Base-by-base conservation (phyloP, 2,113 vertebrate species). In the Micronisus gabar region DNA sequence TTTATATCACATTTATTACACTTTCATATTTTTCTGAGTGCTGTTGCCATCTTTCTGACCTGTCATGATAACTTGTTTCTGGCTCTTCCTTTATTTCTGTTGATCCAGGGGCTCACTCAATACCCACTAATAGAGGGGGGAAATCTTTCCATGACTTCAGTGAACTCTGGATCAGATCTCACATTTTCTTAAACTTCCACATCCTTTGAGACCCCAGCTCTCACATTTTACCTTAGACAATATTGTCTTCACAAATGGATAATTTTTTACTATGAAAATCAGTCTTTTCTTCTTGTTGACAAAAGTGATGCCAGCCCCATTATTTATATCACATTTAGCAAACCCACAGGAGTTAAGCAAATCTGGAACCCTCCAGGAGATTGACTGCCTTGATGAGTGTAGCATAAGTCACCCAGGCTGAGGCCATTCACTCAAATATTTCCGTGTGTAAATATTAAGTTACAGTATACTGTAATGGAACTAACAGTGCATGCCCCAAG, bases 401-500 rank as follows among this genome's bases (percentile, higher is more conserved):
- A 96, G 78, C 93, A 96, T 97, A 94, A 96, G 86, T 96, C 75
- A 95, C 85, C 30, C 58, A 91, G 78, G 81, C 83, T 81, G 92
- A 96, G 90, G 63, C 89, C 59, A 73, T 90, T 95, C 22, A 14
- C 82, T 95, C 71, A 95, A 81, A 94, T 88, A 96, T 97, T 97
- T 97, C 90, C 61, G 0, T 94, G 82, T 89, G 88, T 81, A 97
- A 96, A 96, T 96, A 97, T 97, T 94, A 79, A 80, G 81, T 97
- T 97, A 96, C 93, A 94, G 34, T 89, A 52, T 58, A 58, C 38
- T 55, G 84, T 97, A 97, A 97, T 97, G 95, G 96, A 96, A 94
- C 88, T 97, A 93, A 94, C 95, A 95, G 97, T 81, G 88, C 40
- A 75, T 74, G 65, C 65, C 88, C 86, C 61, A 74, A 88, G 91